Evolutionary conservation across 2,888 invertebrate species (phyloP), one percentile per base, ranked within the genome.

Genomic region (Chrysolina oricalcia): DNA sequence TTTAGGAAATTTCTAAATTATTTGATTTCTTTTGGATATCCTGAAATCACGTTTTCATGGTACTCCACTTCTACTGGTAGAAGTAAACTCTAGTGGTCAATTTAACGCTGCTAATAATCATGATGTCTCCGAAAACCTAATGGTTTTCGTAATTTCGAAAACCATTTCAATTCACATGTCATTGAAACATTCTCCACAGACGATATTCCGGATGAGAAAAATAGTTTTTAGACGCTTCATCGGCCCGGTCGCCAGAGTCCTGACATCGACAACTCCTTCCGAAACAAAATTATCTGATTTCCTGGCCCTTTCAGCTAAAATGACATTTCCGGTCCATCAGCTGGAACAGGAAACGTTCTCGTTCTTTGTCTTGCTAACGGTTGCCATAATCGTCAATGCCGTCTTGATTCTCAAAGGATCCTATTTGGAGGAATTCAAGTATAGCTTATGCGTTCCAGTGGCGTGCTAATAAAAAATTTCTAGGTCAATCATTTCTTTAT

Each of bases 291-390:
- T 85, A 86, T 86, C 86, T 85, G 85, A 86, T 86, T 87, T 87
- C 86, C 86, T 84, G 81, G 79, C 79, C 80, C 81, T 59, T 85
- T 85, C 84, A 83, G 81, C 82, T 81, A 81, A 86, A 86, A 86
- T 85, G 86, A 87, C 86, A 85, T 86, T 85, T 87, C 86, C 86
- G 85, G 85, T 79, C 83, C 84, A 83, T 84, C 85, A 84, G 82
- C 84, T 85, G 85, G 86, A 85, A 86, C 81, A 83, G 85, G 85
- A 85, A 85, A 82, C 83, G 83, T 79, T 79, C 81, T 81, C 77
- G 82, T 79, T 85, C 85, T 86, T 86, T 85, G 85, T 86, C 84
- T 85, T 78, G 79, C 81, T 76, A 72, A 81, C 80, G 76, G 78
- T 79, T 80, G 79, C 81, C 75, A 80, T 80, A 81, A 80, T 81